Base-by-base conservation (phyloP, 2,113 vertebrate genomes). In the Coracopsis vasa region DNA sequence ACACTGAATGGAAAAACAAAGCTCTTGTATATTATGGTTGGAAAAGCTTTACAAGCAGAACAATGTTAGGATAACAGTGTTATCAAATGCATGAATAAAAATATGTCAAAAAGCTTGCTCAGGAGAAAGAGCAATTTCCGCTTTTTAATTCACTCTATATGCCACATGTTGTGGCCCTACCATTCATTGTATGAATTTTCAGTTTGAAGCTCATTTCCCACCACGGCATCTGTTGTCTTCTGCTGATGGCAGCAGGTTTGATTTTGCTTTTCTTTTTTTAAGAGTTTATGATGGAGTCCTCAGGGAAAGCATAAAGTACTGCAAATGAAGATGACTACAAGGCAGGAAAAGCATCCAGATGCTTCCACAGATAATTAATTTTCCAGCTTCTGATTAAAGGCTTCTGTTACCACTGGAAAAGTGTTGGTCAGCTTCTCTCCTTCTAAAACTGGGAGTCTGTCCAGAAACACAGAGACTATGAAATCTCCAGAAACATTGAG, bases 1-100 rank as follows among this genome's bases (percentile, higher is more conserved):
- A 92, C 74, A 97, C 93, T 72, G 95, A 94, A 97, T 80, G 89
- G 70, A 95, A 92, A 96, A 95, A 96, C 93, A 91, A 74, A 97
- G 92, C 90, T 87, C 58, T 65, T 65, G 39, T 23, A n/a, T 64
- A 94, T 75, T 84, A 71, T 28, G 24, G 60, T 24, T 95, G 86
- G 92, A 79, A 86, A 88, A 71, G 83, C 95, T 90, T 95, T 72
- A 79, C 50, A 70, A 95, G 73, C 83, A 95, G 82, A 96, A 86
- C 86, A 83, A 65, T 92, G 82, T 82, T 80, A 90, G 66, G 39
- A 80, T 88, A 96, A 91, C 84, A 94, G 54, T 60, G 44, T 77
- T 92, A 96, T 54, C 91, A 97, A 96, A 92, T 72, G 67, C 75
- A 94, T 84, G 78, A 94, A 92, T 66, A 93, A 85, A 97, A 95